phyloP scores from a whole-genome alignment of 2,113 vertebrate genomes.

The Lagopus leucura region DNA sequence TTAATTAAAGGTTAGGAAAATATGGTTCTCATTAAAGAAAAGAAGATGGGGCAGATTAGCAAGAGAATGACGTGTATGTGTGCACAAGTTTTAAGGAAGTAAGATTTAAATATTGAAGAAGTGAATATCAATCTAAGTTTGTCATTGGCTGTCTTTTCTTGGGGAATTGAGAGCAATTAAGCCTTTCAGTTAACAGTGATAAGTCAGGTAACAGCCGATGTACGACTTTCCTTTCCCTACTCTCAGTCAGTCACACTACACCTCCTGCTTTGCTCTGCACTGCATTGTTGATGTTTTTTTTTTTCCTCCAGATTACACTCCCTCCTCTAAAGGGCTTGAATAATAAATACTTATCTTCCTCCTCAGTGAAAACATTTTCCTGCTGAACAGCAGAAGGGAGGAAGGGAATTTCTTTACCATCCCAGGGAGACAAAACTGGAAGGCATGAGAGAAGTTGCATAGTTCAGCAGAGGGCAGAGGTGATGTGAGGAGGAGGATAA shows the following conservation, averaged over 20 bases:
- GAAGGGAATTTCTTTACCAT: neutral
- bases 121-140: neutral
- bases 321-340: neutral
- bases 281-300: neutral
- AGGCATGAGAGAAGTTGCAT: neutral
- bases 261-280: neutral
- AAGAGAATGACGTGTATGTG: neutral
- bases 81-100: neutral
- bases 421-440: neutral
- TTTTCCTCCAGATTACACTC: neutral
- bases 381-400: neutral
- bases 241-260: neutral
- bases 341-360: neutral
- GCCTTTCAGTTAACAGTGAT: neutral
- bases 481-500: neutral
- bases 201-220: neutral
- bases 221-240: neutral
- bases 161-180: neutral
- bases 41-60: neutral
- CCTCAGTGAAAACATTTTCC: neutral
- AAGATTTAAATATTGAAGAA: neutral
- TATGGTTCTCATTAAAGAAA: neutral
- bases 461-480: neutral
- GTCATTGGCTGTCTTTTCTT: neutral
- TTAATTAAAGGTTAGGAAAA: neutral